Base-by-base conservation (phyloP, 2,113 vertebrate genomes). In the Odontesthes bonariensis region DNA sequence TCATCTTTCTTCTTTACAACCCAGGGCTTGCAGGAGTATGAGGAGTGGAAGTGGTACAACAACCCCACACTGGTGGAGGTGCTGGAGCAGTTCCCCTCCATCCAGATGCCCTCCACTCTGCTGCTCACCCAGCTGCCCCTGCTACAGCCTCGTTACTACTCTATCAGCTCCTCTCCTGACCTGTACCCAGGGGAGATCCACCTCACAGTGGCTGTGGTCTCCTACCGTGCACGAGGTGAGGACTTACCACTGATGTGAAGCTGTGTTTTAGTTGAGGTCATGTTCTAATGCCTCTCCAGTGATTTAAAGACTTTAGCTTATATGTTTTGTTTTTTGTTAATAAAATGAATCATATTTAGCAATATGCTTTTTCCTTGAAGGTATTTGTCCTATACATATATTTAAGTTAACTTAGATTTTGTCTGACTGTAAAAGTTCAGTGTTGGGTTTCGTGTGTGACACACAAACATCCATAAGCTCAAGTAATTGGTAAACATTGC, bases 41-140 rank as follows among this genome's bases (percentile, higher is more conserved):
- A 99, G 81, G 95, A 99, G 68, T 99, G 98, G 98, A 99, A 99
- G 70, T 99, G 98, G 98, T 96, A 95, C 89, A 99, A 97, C 89
- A 98, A 96, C 65, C 94, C 97, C 11, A 98, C 96, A 0, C 77
- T 99, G 0, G 97, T 99, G 91, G 98, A 99, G 92, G 96, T 97
- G 35, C 88, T 99, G 85, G 96, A 99, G 79, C 97, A 99, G 92
- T 99, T 99, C 77, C 96, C 95, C 0, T 99, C 98, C 0, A 89
- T 99, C 85, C 97, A 97, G 94, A 96, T 98, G 94, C 97, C 98
- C 1, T 94, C 95, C 77, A 97, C 97, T 0, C 92, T 99, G 86
- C 95, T 99, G 49, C 94, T 99, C 57, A 98, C 97, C 2, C 98
- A 98, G 91, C 96, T 99, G 31, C 96, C 98, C 0, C 91, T 98